Evolutionary conservation across 2,113 vertebrate species (phyloP), one percentile per base, ranked within the genome.

Genomic region (Drymodes brunneopygia): DNA sequence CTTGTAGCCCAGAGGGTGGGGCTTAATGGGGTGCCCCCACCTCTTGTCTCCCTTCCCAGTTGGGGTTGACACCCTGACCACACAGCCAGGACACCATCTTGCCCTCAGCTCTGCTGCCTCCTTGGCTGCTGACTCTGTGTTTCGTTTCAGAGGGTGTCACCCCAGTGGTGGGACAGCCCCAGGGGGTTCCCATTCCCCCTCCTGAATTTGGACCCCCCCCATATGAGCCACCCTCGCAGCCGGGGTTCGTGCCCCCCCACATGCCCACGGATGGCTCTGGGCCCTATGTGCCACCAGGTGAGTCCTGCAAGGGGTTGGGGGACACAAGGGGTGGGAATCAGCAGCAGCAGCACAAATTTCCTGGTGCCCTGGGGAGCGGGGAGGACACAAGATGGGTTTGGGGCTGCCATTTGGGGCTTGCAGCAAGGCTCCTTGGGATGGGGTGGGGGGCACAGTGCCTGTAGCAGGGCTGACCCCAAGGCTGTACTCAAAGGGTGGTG

Each of bases 161-260:
- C 22, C 95, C 98, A 7, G 98, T 97, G 3, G 97, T 98, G 75
- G 98, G 94, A 71, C 99, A 99, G 47, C 98, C 98, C 10, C 98
- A 98, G 29, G 98, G 98, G 81, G 98, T 98, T 71, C 98, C 98
- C 2, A 33, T 99, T 40, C 99, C 98, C 50, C 99, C 99, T 67
- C 98, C 99, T 50, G 99, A 99, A 44, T 98, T 99, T 1, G 99
- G 99, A 2, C 99, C 99, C 18, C 99, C 99, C 23, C 99, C 99
- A 0, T 99, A 99, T 6, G 99, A 99, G 86, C 98, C 98, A 0
- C 97, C 98, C 4, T 97, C 97, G 0, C 98, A 99, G 69, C 98
- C 98, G 0, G 98, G 99, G 47, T 99, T 99, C 3, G 88, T 99
- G 17, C 98, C 99, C 11, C 98, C 98, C 8, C 98, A 99, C 54